A percentile compares a stretch with the other conserved stretches of the same genome.
Evolutionary conservation across 1,140 invertebrate species (phyloP).

Genomic region (Caenorhabditis tropicalis): DNA sequence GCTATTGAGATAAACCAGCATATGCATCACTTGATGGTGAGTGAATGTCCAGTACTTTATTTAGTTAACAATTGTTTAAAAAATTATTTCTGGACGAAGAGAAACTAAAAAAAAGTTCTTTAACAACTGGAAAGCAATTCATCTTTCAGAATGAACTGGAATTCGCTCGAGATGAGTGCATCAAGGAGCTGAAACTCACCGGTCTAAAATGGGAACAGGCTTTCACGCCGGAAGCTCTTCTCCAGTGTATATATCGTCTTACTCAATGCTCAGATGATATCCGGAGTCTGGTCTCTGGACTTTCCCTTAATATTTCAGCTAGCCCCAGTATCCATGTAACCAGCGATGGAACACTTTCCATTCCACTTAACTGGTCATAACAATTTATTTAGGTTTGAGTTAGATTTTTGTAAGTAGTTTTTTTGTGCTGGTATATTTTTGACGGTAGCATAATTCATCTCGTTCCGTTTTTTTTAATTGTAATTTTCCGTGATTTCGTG

Average conservation of each 20-base stretch:
- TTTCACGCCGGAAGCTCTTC: constrained; percentile 24
- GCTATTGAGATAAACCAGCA: constrained; percentile 43
- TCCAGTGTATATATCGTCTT: constrained; percentile 27
- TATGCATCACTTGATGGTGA: constrained; percentile 33
- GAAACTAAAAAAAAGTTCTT: no score
- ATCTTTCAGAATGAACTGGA: constrained; percentile 45
- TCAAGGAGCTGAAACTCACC: constrained; percentile 42
- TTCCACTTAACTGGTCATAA: constrained; percentile 47
- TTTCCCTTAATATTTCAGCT: constrained; percentile 40
- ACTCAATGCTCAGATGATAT: background rate
- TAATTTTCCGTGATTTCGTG: background rate
- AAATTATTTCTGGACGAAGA: no score
- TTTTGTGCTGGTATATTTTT: constrained; percentile 6
- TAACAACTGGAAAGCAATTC: no score
- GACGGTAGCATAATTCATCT: constrained; percentile 17
- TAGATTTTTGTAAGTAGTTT: background rate
- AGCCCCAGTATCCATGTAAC: constrained; percentile 46
- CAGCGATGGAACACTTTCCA: constrained; percentile 15
- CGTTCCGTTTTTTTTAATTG: background rate
- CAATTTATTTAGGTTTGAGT: background rate
- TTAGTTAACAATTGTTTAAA: no score
- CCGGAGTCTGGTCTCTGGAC: background rate
- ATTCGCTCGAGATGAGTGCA: constrained; percentile 16
- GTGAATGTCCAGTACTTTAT: background rate
- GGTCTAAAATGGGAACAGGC: constrained; percentile 41